A percentile compares a stretch with the other conserved stretches of the same genome.
Evolutionary conservation across 2,113 vertebrate genomes (phyloP).

Genomic region (Nematolebias whitei): DNA sequence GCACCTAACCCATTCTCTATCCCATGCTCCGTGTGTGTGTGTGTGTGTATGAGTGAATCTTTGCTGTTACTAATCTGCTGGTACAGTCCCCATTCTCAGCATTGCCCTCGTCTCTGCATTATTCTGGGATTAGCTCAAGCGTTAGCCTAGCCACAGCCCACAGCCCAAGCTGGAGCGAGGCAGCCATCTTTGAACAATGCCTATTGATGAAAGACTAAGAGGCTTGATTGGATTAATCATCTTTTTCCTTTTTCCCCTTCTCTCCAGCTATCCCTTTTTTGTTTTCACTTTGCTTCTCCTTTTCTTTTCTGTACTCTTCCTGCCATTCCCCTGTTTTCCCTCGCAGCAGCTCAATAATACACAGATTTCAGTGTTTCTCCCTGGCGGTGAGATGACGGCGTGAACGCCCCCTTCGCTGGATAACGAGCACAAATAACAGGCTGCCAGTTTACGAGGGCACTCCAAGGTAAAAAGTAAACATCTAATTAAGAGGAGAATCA

Average conservation of each 20-base stretch:
- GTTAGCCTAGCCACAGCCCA: constrained; percentile 70
- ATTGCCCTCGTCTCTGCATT: constrained; percentile 61
- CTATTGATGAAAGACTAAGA: constrained; percentile 74
- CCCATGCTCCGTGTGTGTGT: constrained; percentile 24
- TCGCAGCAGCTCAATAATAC: constrained; percentile 40
- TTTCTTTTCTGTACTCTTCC: constrained; percentile 37
- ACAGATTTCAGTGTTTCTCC: constrained; percentile 46
- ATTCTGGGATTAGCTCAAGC: constrained; percentile 71
- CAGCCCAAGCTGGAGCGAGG: constrained; percentile 61
- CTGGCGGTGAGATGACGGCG: constrained; percentile 27
- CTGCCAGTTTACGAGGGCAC: constrained; percentile 43
- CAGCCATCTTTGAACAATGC: constrained; percentile 78
- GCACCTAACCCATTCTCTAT: constrained; percentile 58
- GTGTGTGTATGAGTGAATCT: constrained; percentile 51
- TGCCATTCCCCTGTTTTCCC: constrained; percentile 11
- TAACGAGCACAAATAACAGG: constrained; percentile 54
- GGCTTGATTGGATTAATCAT: constrained; percentile 77
- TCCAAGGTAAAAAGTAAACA: constrained; percentile 63
- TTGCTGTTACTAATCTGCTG: constrained; percentile 71
- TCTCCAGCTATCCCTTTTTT: constrained; percentile 43
- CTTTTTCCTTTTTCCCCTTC: constrained; percentile 34
- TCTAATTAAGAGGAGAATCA: constrained; percentile 56
- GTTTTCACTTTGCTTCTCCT: constrained; percentile 40
- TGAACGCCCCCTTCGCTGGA: constrained; percentile 39
- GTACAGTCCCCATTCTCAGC: constrained; percentile 58